phyloP scores from a whole-genome alignment of 2,888 invertebrate genomes.

The Brassicogethes aeneus region DNA sequence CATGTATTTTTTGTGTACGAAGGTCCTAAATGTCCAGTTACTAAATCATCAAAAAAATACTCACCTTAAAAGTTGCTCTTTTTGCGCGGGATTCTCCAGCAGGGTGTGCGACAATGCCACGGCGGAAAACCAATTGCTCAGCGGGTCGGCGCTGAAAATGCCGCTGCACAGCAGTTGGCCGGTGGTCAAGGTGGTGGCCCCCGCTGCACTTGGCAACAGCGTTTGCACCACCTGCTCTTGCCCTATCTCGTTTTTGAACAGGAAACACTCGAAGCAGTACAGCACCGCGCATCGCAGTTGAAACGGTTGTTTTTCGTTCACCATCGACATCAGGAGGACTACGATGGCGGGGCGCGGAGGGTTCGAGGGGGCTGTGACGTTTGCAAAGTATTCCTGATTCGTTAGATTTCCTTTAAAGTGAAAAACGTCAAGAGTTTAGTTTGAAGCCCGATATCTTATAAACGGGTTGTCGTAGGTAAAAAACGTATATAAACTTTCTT shows the following conservation, averaged over 20 bases:
- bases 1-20: not conserved
- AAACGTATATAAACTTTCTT: not conserved
- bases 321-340: conserved; percentile 95
- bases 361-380: conserved; percentile 84
- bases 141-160: conserved; percentile 75
- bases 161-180: conserved; percentile 93
- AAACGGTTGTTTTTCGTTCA: conserved; percentile 95
- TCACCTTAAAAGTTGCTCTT: conserved; percentile 69
- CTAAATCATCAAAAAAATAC: not conserved
- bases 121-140: conserved; percentile 94
- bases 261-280: conserved; percentile 94
- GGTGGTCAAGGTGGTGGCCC: conserved; percentile 57
- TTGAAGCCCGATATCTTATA: not conserved
- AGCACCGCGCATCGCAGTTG: conserved; percentile 82
- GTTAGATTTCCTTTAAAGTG: conserved; percentile 46
- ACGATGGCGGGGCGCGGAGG: conserved; percentile 93
- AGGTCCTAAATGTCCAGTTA: not conserved
- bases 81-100: conserved; percentile 74
- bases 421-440: too few species aligned
- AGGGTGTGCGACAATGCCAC: conserved; percentile 86
- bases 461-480: not conserved
- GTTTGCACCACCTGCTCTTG: conserved; percentile 87
- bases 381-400: conserved; percentile 88
- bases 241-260: conserved; percentile 85
- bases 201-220: conserved; percentile 77